phyloP scores from a whole-genome alignment of 2,888 invertebrate genomes.

The Seira musarum region DNA sequence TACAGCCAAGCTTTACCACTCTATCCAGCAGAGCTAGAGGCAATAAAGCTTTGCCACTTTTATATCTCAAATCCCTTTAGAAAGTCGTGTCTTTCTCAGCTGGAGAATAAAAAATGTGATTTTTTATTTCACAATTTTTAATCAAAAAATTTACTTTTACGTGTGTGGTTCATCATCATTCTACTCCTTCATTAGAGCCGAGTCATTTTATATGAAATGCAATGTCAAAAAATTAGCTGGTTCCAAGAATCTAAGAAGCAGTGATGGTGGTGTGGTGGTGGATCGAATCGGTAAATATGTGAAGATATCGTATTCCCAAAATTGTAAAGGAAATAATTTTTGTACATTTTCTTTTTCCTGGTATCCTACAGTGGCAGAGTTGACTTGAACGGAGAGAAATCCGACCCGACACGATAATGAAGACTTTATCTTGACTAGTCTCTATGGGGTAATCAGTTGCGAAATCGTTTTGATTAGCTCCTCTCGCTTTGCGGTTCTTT shows the following conservation, averaged over 20 bases:
- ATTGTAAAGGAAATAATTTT: background rate
- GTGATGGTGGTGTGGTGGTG: background rate
- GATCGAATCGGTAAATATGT: background rate
- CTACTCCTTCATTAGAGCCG: background rate
- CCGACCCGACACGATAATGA: background rate
- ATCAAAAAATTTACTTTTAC: conserved; percentile 40
- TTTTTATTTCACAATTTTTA: conserved; percentile 25
- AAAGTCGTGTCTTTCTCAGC: conserved; percentile 37
- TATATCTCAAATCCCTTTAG: background rate
- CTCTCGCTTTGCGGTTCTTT: background rate
- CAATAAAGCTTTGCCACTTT: conserved; percentile 11
- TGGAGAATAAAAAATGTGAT: conserved; percentile 50
- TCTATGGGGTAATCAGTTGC: background rate
- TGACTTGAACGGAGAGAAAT: background rate
- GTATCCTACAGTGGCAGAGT: background rate
- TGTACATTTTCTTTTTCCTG: background rate
- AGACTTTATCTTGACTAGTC: background rate
- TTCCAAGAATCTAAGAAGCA: too few species aligned
- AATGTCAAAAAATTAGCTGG: too few species aligned
- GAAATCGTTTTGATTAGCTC: background rate
- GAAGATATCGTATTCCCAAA: background rate
- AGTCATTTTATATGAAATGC: background rate
- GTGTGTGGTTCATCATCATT: conserved; percentile 51
- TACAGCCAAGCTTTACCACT: too few species aligned
- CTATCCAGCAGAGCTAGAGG: too few species aligned